Conservation (phyloP, 2,888 invertebrate genomes). For the Drosophila setosimentum region DNA sequence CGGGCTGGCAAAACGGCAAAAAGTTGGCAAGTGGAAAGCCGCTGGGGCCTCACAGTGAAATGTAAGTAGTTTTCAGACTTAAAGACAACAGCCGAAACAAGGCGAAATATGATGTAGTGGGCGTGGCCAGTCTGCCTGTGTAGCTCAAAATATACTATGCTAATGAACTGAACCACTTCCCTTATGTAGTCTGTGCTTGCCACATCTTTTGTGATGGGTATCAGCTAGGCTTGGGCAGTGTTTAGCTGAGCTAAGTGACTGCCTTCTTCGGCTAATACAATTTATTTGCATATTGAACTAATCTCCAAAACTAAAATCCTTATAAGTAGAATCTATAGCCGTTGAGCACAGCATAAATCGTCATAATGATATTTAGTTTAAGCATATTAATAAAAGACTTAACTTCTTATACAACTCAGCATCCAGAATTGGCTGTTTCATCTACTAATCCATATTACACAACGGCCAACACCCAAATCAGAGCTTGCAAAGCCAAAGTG, state of each 20-base stretch:
- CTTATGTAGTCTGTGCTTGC: background rate
- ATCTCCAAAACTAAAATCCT: background rate
- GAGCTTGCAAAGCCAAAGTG: conserved; percentile 25
- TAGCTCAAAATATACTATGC: conserved; percentile 45
- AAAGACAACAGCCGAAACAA: conserved; percentile 20
- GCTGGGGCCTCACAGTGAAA: conserved; percentile 47
- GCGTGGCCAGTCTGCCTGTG: conserved; percentile 17
- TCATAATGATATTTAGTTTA: background rate
- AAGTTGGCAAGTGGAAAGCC: background rate
- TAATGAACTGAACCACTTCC: conserved; percentile 50
- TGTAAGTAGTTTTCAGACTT: conserved; percentile 55
- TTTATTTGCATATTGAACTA: conserved; percentile 33
- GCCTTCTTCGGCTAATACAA: conserved; percentile 4
- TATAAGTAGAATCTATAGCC: background rate
- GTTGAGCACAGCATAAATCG: conserved; percentile 5
- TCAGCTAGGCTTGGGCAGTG: no score
- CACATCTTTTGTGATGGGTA: conserved; percentile 12
- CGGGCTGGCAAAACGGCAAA: conserved; percentile 33
- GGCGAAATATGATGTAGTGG: no score
- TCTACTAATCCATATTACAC: conserved; percentile 17
- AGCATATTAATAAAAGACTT: background rate
- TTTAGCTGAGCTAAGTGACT: conserved; percentile 7
- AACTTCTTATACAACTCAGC: conserved; percentile 2
- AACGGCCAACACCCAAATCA: conserved; percentile 16
- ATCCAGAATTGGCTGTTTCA: conserved; percentile 20